Evolutionary conservation across 1,140 invertebrate genomes (phyloP), one percentile per base, ranked within the genome.

Genomic region (Coptotermes formosanus): DNA sequence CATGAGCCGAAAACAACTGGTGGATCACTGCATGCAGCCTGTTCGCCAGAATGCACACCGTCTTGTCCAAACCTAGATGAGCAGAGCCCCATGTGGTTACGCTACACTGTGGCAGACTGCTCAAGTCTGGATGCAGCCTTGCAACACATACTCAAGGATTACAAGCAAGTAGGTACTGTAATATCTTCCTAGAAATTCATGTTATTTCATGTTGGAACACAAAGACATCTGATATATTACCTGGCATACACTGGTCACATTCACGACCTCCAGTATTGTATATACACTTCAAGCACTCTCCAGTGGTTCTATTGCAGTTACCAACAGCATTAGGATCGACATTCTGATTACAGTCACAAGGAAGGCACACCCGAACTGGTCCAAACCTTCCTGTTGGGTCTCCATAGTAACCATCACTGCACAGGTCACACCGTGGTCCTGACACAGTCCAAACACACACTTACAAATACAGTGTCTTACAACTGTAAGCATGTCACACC

Each of bases 241-340:
- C 97, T 85, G 96, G 94, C 87, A 98, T 91, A 92, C 98, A 99
- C 89, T 95, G 94, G 87, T 99, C 98, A 90, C 98, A 97, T 88
- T 95, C 93, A 19, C 92, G 90, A 6, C 99, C 99, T 45, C 95
- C 97, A 6, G 98, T 99, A 89, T 99, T 99, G 90, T 99, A 97
- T 86, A 99, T 98, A 90, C 99, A 99, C 90, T 99, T 99, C 0
- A 98, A 91, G 93, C 99, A 99, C 90, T 98, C 96, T 75, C 98
- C 99, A 43, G 96, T 98, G 21, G 95, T 96, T 64, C 97, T 93
- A 89, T 99, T 97, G 89, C 98, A 99, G 90, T 98, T 99, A 82
- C 97, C 96, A 38, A 99, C 96, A 7, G 96, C 97, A 90, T 98
- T 99, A 0, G 95, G 93, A 90, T 99, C 99, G 59, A 99, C 97